Conservation (phyloP, 2,797 vertebrate species). For the Poeciliopsis presidionis region DNA sequence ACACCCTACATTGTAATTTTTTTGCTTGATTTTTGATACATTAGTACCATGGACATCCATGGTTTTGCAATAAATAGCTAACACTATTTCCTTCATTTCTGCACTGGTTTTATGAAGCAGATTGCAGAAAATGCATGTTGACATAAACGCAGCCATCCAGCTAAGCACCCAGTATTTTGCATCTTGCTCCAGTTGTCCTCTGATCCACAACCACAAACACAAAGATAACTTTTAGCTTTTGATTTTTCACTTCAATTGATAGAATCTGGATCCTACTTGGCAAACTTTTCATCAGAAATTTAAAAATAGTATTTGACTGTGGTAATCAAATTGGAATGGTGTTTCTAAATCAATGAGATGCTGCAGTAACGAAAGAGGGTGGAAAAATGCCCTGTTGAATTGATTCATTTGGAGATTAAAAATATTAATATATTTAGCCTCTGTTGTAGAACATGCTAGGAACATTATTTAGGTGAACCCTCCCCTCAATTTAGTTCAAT, state of each 20-base stretch:
- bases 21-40: background rate
- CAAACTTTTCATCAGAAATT: background rate
- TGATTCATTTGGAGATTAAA: background rate
- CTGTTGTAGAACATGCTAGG: too few species aligned
- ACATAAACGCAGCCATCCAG: background rate
- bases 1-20: background rate
- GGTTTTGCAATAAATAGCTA: background rate
- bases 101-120: background rate
- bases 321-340: background rate
- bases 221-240: background rate
- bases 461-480: background rate
- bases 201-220: background rate
- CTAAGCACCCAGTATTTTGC: background rate
- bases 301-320: background rate
- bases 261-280: background rate
- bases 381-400: background rate
- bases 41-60: background rate
- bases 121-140: background rate
- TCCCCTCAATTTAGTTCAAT: background rate
- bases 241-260: background rate
- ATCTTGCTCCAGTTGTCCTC: background rate
- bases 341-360: background rate
- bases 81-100: background rate
- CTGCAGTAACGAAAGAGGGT: background rate
- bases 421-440: background rate